phyloP scores from a whole-genome alignment of 2,113 vertebrate genomes.

The Neopipo cinnamomea region DNA sequence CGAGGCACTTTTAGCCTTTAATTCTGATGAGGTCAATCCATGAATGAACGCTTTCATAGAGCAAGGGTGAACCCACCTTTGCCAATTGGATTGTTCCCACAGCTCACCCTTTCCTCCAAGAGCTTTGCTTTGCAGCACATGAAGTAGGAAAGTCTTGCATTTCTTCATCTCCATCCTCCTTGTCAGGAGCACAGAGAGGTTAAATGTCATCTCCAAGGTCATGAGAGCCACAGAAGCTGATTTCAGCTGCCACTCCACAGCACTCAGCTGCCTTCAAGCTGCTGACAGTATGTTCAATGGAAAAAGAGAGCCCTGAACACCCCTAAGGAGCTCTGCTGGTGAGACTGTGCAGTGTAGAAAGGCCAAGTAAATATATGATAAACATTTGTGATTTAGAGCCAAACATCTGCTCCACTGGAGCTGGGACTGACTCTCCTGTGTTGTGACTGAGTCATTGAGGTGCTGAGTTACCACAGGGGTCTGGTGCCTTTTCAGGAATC shows the following conservation, averaged over 20 bases:
- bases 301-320: background rate
- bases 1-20: background rate
- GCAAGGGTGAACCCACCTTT: background rate
- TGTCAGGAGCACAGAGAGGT: background rate
- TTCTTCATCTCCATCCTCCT: background rate
- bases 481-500: background rate
- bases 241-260: background rate
- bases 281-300: background rate
- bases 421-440: background rate
- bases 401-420: background rate
- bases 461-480: background rate
- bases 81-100: background rate
- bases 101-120: background rate
- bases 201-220: background rate
- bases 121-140: background rate
- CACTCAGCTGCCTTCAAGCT: background rate
- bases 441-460: background rate
- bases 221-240: background rate
- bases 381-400: background rate
- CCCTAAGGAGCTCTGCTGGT: background rate
- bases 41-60: background rate
- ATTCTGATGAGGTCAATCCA: background rate
- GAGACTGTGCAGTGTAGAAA: fast-evolving
- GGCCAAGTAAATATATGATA: fast-evolving
- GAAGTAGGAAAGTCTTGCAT: background rate